A percentile compares a stretch with the other conserved stretches of the same genome.
Evolutionary conservation across 2,797 vertebrate species (phyloP).

Genomic region (Acipenser transmontanus): DNA sequence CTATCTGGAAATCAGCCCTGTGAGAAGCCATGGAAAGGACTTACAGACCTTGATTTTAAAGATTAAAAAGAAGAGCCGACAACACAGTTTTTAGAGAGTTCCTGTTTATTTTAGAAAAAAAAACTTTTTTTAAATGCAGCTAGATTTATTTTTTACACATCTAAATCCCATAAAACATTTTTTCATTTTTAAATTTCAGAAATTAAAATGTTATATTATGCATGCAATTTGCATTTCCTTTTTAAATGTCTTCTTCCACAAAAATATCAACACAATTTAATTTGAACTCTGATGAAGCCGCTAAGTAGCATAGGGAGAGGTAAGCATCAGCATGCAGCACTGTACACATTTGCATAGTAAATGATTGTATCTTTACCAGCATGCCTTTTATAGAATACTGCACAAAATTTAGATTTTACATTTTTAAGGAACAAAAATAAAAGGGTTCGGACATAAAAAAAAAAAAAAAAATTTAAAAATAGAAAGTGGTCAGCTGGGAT

Average conservation of each 20-base stretch:
- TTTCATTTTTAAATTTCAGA: constrained; percentile 46
- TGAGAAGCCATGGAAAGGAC: too few relatives aligned
- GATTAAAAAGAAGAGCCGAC: constrained; percentile 26
- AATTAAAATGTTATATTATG: constrained; percentile 60
- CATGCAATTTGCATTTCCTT: constrained; percentile 71
- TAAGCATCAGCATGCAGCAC: constrained; percentile 71
- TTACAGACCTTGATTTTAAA: constrained; percentile 9
- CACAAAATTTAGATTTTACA: constrained; percentile 49
- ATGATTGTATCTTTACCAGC: constrained; percentile 59
- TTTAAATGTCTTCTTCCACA: constrained; percentile 64
- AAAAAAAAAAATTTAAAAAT: background rate
- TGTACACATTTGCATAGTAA: constrained; percentile 84
- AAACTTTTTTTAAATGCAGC: constrained; percentile 59
- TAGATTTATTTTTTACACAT: constrained; percentile 58
- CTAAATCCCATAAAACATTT: constrained; percentile 67
- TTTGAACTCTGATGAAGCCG: constrained; percentile 60
- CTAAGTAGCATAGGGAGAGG: constrained; percentile 66
- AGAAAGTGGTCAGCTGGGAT: too few relatives aligned
- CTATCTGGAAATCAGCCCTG: too few relatives aligned
- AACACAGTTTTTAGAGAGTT: constrained; percentile 33
- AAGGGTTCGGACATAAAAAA: constrained; percentile 29
- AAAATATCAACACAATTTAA: constrained; percentile 69
- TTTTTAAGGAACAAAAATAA: constrained; percentile 44
- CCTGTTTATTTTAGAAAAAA: constrained; percentile 70
- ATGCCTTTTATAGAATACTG: constrained; percentile 71